Percentiles rank a stretch among this genome's conserved stretches.
Evolutionary conservation across 2,113 vertebrate species (phyloP).

Genomic region (Prunella himalayana): DNA sequence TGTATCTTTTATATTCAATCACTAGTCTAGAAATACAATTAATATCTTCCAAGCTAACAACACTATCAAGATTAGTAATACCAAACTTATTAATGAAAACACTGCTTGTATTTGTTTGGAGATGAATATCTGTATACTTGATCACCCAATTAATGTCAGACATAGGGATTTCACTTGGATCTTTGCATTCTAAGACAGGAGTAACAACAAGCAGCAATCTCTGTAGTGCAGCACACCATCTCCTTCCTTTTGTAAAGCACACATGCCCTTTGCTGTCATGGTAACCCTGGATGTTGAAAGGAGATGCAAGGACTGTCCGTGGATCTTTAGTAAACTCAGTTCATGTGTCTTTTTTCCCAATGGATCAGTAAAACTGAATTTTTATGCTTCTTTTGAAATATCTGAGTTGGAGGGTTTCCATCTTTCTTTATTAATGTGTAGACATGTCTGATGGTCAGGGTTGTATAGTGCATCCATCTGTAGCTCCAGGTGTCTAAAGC

Average conservation of each 20-base stretch:
- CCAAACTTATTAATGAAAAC: neutral
- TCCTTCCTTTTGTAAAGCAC: neutral
- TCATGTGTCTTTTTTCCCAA: constrained; percentile 1
- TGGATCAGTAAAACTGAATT: constrained; percentile 21
- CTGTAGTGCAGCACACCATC: neutral
- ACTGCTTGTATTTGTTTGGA: neutral
- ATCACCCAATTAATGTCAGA: neutral
- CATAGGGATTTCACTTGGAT: neutral
- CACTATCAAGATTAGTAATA: neutral
- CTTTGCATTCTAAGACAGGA: neutral
- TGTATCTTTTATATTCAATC: neutral
- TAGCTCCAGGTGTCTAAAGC: constrained; percentile 53
- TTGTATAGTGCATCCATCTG: constrained; percentile 53
- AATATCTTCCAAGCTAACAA: neutral
- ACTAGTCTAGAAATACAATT: neutral
- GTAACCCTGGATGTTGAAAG: neutral
- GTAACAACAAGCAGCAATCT: neutral
- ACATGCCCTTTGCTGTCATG: neutral
- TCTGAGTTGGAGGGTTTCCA: constrained; percentile 25
- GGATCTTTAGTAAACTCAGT: constrained; percentile 18
- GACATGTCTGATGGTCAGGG: constrained; percentile 19
- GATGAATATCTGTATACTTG: neutral
- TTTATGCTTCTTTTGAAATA: constrained; percentile 54
- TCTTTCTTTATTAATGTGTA: constrained; percentile 14
- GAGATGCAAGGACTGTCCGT: neutral